Base-by-base conservation (phyloP, 2,113 vertebrate genomes). In the Pseudopipra pipra region DNA sequence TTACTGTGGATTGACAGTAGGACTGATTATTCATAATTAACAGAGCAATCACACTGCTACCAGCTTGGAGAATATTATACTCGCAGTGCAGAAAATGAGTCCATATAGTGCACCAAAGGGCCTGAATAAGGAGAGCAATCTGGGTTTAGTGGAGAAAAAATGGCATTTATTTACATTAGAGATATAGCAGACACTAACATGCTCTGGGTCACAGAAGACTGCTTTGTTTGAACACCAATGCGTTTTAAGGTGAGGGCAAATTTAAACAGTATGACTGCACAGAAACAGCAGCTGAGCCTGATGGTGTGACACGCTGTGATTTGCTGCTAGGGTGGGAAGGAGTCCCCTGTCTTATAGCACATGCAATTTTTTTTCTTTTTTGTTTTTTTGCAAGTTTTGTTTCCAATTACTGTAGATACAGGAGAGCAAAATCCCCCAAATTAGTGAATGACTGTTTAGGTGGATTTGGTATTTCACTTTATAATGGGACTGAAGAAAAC, bases 1-100 rank as follows among this genome's bases (percentile, higher is more conserved):
- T 81, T 78, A 9, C 28, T 13, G 43, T 51, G 63, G 35, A 87
- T 85, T 91, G 87, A 85, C 82, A 90, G 74, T 37, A 66, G 63
- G 33, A 74, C 33, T 87, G 82, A 95, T 76, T 92, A 41, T 54
- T 52, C 62, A 10, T 91, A 85, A 95, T 87, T 92, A 93, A 89
- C 44, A 85, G 77, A 92, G 73, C 47, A 78, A 65, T 78, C 74
- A 63, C n/a, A 52, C 43, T 0, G 2, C 81, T 87, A 24, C 35
- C 4, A 9, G n/a, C 44, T 65, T 91, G 65, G 66, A 75, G 77
- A 47, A 55, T 87, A 81, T 58, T 21, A 56, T 28, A 52, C 22
- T 85, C 6, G 1, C 44, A 70, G 5, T n/a, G 70, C 35, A 61
- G 62, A 85, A 84, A 94, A 82, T 44, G 49, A 93, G 65, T 72